Percentiles rank a stretch among this genome's conserved stretches.
phyloP scores from a whole-genome alignment of 2,797 vertebrate genomes.

The Melanotaenia trifasciata region DNA sequence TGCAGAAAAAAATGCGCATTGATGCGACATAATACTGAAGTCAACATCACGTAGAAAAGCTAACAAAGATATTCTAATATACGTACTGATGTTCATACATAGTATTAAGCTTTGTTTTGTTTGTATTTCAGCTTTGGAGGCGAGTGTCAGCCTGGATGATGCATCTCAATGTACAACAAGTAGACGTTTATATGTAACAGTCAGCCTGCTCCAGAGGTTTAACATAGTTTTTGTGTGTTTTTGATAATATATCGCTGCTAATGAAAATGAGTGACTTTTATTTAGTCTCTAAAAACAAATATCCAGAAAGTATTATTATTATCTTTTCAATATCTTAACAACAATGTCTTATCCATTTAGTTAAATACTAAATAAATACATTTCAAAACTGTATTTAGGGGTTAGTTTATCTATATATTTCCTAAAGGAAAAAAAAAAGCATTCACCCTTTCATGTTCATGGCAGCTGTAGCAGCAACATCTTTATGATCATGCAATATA shows the following conservation, averaged over 20 bases:
- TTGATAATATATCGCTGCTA: not conserved
- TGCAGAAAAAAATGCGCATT: conserved; percentile 83
- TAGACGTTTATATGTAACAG: conserved; percentile 41
- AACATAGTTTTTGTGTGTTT: conserved; percentile 3
- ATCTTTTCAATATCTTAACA: conserved; percentile 4
- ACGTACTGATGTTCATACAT: not conserved
- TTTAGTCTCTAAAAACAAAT: conserved; percentile 4
- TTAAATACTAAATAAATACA: not conserved
- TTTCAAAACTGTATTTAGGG: conserved; percentile 3
- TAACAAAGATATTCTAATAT: not conserved
- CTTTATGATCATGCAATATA: conserved; percentile 7
- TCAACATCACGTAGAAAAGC: conserved; percentile 2
- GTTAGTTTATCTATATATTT: conserved; percentile 6
- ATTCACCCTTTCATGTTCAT: conserved; percentile 18
- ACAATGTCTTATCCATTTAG: conserved; percentile 18
- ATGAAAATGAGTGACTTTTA: conserved; percentile 11
- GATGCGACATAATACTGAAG: conserved; percentile 74
- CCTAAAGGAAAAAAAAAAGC: not conserved
- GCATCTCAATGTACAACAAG: conserved; percentile 44
- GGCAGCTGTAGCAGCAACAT: conserved; percentile 23
- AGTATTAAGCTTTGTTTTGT: conserved; percentile 47
- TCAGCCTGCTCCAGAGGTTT: conserved; percentile 36
- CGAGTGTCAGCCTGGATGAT: conserved; percentile 53
- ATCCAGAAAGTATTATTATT: conserved; percentile 3
- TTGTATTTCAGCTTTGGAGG: conserved; percentile 69